Evolutionary conservation across 2,113 vertebrate species (phyloP).

Genomic region (Pseudorectes ferrugineus): DNA sequence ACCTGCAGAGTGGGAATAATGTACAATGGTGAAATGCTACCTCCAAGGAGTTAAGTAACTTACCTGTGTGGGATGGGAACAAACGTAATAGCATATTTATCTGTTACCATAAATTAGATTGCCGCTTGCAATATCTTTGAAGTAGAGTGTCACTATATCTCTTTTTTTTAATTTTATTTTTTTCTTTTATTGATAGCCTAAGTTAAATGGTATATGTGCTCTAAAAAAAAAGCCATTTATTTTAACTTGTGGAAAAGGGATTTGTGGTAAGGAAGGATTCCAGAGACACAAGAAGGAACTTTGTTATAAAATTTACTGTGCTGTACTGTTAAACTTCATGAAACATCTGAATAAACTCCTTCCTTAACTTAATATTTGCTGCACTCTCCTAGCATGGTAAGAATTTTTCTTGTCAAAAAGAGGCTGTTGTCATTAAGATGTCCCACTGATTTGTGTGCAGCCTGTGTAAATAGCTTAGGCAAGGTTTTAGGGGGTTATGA

Average conservation of each 20-base stretch:
- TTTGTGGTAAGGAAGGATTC: neutral
- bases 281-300: neutral
- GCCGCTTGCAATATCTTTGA: neutral
- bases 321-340: neutral
- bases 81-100: neutral
- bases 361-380: neutral
- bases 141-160: fast-evolving
- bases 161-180: neutral
- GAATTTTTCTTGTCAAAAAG: neutral
- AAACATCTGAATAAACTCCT: neutral
- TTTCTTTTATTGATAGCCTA: neutral
- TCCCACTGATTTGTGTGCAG: neutral
- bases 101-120: neutral
- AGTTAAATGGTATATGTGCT: neutral
- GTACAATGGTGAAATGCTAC: neutral
- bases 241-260: neutral
- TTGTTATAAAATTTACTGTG: neutral
- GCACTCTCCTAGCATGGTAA: neutral
- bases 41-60: neutral
- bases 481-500: neutral
- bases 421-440: neutral
- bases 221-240: neutral
- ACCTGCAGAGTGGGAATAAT: neutral
- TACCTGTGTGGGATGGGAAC: neutral
- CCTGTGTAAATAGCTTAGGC: neutral